Base-by-base conservation (phyloP, 2,797 vertebrate genomes). In the Liparis tanakae region DNA sequence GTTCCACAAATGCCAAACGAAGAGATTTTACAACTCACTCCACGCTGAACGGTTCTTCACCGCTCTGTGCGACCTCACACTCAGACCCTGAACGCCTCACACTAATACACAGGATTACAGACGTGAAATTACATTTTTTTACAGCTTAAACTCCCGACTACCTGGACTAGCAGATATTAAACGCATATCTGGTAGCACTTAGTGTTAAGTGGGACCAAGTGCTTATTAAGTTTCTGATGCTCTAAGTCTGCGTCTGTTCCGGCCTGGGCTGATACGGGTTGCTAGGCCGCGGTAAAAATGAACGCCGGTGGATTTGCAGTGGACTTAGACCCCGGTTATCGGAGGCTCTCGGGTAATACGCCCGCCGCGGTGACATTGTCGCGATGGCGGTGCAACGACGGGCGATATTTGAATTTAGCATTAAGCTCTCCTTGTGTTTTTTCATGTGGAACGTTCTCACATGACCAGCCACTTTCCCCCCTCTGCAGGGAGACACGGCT, bases 51-150 rank as follows among this genome's bases (percentile, higher is more conserved):
- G 48, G 75, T 72, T 78, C 67, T 67, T 73, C 78, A 67, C 73
- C 58, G 70, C 81, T 76, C n/a, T 89, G 85, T 78, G 78, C 70
- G 72, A 58, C 82, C 75, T 83, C 85, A 89, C 80, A 91, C 86
- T 80, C 63, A 80, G 84, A 89, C 86, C 88, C 76, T 90, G 88
- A 93, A 92, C 25, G 94, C 87, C 91, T 93, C 84, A 79, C 62
- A 83, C 92, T 94, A 95, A 94, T 92, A 94, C 92, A 89, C 87
- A 85, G 93, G 94, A 95, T 95, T 95, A 95, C 90, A 89, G 76
- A 92, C 86, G 68, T 85, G 82, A 94, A 94, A 92, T 93, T 88
- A 91, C 91, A 93, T 90, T 91, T 90, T 91, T 93, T 93, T 94
- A 91, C 88, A 76, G 89, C 90, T 90, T 84, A 89, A 91, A 92